Conservation (phyloP, 2,888 invertebrate species). For the Pachydiplax longipennis region DNA sequence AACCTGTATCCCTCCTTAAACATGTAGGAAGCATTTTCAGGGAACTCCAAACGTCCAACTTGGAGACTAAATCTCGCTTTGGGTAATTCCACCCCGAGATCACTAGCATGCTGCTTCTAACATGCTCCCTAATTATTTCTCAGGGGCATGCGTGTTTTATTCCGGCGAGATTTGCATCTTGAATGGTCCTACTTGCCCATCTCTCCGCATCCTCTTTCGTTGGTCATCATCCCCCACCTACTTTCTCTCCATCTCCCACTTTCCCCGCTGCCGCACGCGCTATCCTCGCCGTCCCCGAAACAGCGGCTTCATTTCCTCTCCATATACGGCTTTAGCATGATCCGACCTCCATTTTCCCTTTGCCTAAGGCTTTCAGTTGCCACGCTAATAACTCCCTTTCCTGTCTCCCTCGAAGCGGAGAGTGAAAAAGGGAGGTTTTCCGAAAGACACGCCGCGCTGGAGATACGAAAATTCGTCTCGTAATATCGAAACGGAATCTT, state of each 20-base stretch:
- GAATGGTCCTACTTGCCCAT: neutral
- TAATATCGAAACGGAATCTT: neutral
- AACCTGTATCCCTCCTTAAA: too few species aligned
- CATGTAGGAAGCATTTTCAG: too few species aligned
- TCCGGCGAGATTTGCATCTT: neutral
- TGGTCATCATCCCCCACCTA: neutral
- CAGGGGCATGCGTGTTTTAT: neutral
- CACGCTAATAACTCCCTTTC: neutral
- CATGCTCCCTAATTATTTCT: neutral
- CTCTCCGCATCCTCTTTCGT: neutral
- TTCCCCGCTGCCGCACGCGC: neutral
- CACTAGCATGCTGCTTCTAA: neutral
- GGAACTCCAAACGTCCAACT: too few species aligned
- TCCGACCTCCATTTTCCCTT: neutral
- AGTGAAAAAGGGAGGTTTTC: neutral
- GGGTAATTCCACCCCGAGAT: neutral
- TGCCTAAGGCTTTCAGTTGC: neutral
- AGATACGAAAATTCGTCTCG: neutral
- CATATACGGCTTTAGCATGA: slow-evolving; percentile 19
- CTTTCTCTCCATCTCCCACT: neutral
- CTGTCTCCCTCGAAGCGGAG: neutral
- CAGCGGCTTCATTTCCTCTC: neutral
- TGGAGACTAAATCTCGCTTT: neutral
- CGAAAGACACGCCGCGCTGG: neutral
- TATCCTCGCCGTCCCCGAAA: slow-evolving; percentile 15